These are phyloP conservation scores for Saiga tatarica DNA, from an alignment of 2,113 vertebrate genomes.

Conservation along the genomic window DNA sequence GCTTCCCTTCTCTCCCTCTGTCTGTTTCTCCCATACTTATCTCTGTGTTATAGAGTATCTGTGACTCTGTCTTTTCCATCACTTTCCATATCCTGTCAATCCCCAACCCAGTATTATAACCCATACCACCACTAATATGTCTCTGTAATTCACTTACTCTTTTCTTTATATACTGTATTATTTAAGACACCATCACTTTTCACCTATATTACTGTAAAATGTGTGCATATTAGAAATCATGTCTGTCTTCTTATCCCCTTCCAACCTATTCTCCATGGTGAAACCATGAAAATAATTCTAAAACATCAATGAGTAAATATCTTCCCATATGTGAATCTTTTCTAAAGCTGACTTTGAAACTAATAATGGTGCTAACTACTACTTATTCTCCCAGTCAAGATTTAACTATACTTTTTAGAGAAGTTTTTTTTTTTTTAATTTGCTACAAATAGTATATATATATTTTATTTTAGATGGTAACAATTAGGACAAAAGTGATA, in stretches of 20 bases:
- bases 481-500: neutral
- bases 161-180: neutral
- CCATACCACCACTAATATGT: neutral
- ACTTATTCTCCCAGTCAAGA: neutral
- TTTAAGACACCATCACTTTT: neutral
- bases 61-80: neutral
- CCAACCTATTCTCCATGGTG: neutral
- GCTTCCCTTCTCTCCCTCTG: neutral
- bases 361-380: neutral
- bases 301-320: neutral
- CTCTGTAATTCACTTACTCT: neutral
- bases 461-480: neutral
- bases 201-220: neutral
- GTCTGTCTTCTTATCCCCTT: neutral
- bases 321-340: neutral
- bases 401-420: neutral
- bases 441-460: neutral
- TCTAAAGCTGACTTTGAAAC: neutral
- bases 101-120: neutral
- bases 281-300: neutral
- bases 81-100: neutral
- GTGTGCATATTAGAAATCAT: neutral
- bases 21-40: neutral
- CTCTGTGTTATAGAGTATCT: neutral
- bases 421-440: neutral